A percentile compares a stretch with the other conserved stretches of the same genome.
These are phyloP conservation scores for Noctua janthe DNA, from an alignment of 2,888 invertebrate species.

Conservation along the genomic window DNA sequence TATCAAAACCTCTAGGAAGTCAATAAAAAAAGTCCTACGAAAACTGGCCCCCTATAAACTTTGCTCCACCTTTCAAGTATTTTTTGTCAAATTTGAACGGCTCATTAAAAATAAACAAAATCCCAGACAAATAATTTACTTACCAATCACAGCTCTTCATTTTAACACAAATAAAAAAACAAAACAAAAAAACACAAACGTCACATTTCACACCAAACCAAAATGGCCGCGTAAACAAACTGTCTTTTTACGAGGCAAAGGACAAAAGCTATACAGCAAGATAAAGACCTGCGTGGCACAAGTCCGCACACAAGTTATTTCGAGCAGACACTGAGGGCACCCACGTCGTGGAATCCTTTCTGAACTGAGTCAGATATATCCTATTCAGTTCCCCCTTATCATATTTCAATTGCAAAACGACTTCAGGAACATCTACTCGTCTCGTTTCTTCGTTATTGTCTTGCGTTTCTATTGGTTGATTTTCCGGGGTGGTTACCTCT, in stretches of 20 bases:
- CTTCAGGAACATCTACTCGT: conserved; percentile 81
- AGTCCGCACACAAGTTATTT: conserved; percentile 84
- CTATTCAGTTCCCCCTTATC: conserved; percentile 86
- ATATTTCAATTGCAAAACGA: conserved; percentile 87
- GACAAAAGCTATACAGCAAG: conserved; percentile 67
- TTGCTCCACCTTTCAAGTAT: too few relatives aligned
- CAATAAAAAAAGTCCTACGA: too few relatives aligned
- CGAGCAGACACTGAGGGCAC: conserved; percentile 81
- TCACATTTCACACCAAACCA: conserved; percentile 55
- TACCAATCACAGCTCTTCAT: conserved; percentile 39
- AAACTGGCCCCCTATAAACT: too few relatives aligned
- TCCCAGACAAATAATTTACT: conserved; percentile 9
- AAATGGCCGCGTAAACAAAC: conserved; percentile 63
- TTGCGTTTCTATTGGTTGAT: conserved; percentile 74
- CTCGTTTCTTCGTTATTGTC: conserved; percentile 72
- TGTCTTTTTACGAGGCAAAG: conserved; percentile 52
- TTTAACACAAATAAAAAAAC: conserved; percentile 26
- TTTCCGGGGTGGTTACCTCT: conserved; percentile 63
- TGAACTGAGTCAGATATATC: conserved; percentile 87
- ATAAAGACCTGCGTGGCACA: conserved; percentile 87
- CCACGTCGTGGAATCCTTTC: conserved; percentile 76
- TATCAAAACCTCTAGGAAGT: too few relatives aligned
- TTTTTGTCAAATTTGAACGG: too few relatives aligned
- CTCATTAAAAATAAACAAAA: background rate
- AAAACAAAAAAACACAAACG: conserved; percentile 41